These are phyloP conservation scores for Lysandra bellargus DNA, from an alignment of 2,888 invertebrate species.

Conservation along the genomic window DNA sequence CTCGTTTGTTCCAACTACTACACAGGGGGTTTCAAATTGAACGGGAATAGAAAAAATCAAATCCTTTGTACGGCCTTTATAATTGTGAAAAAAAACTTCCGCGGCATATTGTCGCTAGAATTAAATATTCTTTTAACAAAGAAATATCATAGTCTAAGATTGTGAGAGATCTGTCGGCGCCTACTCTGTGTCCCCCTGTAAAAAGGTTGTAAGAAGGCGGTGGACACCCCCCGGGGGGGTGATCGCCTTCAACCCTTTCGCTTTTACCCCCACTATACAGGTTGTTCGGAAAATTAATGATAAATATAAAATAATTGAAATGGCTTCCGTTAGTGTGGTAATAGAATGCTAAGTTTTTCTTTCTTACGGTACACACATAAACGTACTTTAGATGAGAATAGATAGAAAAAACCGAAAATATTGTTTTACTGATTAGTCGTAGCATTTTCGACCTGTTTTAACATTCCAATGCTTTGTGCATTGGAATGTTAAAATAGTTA, in stretches of 20 bases:
- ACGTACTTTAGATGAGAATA: not conserved
- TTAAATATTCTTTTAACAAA: constrained; percentile 35
- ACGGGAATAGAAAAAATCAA: constrained; percentile 23
- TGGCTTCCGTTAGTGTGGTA: not conserved
- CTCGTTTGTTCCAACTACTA: constrained; percentile 3
- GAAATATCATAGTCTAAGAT: constrained; percentile 34
- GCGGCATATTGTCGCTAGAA: constrained; percentile 33
- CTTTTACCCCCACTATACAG: constrained; percentile 75
- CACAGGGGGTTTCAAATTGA: constrained; percentile 22
- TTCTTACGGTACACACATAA: not conserved
- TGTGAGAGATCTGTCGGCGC: constrained; percentile 51
- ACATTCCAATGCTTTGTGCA: too few species aligned
- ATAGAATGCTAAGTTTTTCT: not conserved
- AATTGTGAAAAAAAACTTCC: constrained; percentile 29
- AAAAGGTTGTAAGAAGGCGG: constrained; percentile 81
- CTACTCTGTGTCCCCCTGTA: constrained; percentile 75
- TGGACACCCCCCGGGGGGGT: constrained; percentile 68
- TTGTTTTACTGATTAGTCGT: too few species aligned
- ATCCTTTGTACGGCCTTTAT: constrained; percentile 25
- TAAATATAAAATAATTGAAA: constrained; percentile 33
- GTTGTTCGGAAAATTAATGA: constrained; percentile 57
- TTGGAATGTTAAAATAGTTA: too few species aligned
- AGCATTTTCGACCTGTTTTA: too few species aligned
- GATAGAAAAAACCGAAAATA: too few species aligned
- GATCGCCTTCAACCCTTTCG: constrained; percentile 80